Conservation (phyloP, 2,797 vertebrate genomes). For the Hypotaenidia philippensis region DNA sequence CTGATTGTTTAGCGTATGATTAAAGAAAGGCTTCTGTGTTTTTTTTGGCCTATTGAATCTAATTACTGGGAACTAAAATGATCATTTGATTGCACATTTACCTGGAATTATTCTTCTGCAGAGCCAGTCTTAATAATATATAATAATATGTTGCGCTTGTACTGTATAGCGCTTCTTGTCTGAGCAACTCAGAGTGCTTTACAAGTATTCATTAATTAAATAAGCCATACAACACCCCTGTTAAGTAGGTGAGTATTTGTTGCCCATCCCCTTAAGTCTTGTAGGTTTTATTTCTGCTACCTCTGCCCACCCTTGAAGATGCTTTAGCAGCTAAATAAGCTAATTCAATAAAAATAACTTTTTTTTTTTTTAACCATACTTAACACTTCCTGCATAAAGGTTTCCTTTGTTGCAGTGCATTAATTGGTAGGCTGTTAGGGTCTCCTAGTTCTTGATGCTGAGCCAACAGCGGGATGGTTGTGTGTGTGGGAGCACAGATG, state of each 20-base stretch:
- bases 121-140: constrained; percentile 78
- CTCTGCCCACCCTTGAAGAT: constrained; percentile 29
- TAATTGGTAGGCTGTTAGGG: neutral
- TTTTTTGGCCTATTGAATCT: constrained; percentile 74
- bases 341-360: constrained; percentile 22
- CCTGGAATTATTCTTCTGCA: constrained; percentile 76
- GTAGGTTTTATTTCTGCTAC: constrained; percentile 25
- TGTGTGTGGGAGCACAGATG: neutral
- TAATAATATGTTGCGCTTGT: constrained; percentile 73
- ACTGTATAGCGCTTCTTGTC: constrained; percentile 63
- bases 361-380: neutral
- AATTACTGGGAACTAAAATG: constrained; percentile 75
- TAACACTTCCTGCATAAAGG: neutral
- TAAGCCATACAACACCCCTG: constrained; percentile 57
- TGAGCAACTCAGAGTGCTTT: constrained; percentile 62
- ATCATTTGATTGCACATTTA: constrained; percentile 78
- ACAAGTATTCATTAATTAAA: constrained; percentile 65
- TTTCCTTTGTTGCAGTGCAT: neutral
- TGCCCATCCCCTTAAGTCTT: constrained; percentile 55
- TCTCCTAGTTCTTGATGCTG: neutral
- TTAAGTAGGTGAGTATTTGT: constrained; percentile 53
- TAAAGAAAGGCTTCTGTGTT: constrained; percentile 64
- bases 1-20: constrained; percentile 73
- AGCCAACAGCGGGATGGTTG: accelerated
- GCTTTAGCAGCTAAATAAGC: constrained; percentile 18